Base-by-base conservation (phyloP, 1,140 invertebrate species). In the Heliconius hermathena region DNA sequence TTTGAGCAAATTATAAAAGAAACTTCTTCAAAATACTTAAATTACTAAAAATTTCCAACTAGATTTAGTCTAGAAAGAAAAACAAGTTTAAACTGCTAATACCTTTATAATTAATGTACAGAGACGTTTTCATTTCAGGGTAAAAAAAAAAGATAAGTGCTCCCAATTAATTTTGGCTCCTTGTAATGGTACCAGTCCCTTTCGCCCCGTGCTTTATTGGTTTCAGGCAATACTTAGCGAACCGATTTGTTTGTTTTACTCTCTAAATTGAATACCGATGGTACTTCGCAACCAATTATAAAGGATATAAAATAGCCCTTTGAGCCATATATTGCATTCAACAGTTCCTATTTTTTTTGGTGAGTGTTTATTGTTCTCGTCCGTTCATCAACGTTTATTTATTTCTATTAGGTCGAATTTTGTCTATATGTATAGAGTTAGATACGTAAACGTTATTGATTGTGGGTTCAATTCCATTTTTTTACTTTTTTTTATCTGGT, bases 131-230 rank as follows among this genome's bases (percentile, higher is more conserved):
- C 81, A 87, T 88, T 88, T 77, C 1, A 83, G 82, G 81, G 77
- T 77, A 84, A 87, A 91, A 92, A 90, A 92, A 91, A 92, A 92
- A 90, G 89, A 92, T 93, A 91, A 91, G 92, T 89, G 87, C 82
- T 76, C 71, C 83, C 90, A 93, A 94, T 94, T 93, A 93, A 94
- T 94, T 91, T 88, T 66, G 80, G 85, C 88, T 92, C 84, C 85
- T 91, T 90, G 88, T 87, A 89, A 90, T 87, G 86, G 85, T 83
- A 88, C 84, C 76, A 71, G 60, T 84, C 82, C 88, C 82, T 84
- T 78, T 85, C 60, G 83, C 77, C 81, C 54, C 78, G 77, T 78
- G 85, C 84, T 91, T 90, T 88, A 90, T 91, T 88, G 87, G 85
- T 85, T 87, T 77, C 83, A 76, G 71, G 70, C 81, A 81, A 85